Evolutionary conservation across 37 sponge, comb jelly and placozoan species (phyloP).

Genomic region (Geodia barretti): DNA sequence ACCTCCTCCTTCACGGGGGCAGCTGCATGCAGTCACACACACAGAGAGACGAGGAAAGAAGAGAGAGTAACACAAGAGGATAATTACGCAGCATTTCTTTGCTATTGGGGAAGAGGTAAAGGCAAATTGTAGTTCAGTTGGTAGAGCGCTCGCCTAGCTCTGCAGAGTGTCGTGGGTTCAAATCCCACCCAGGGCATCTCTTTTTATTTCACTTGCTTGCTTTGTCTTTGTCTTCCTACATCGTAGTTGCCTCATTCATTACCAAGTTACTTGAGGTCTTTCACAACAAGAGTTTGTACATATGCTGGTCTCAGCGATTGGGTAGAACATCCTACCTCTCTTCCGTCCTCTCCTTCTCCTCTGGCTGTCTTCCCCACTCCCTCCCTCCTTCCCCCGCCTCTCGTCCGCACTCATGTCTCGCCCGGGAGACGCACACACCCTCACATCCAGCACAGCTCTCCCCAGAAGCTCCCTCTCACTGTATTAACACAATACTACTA

Average conservation of each 20-base stretch:
- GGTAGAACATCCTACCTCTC: background rate
- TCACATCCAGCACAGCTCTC: constrained; percentile 32
- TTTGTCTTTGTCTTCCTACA: no score
- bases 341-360: background rate
- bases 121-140: no score
- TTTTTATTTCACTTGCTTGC: no score
- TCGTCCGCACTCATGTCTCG: constrained; percentile 50
- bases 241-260: background rate
- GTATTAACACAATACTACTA: no score
- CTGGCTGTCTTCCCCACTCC: background rate
- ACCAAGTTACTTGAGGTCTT: background rate
- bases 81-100: no score
- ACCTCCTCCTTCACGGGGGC: background rate
- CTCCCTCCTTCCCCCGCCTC: background rate
- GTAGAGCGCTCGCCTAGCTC: no score
- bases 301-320: background rate
- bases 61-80: constrained; percentile 6
- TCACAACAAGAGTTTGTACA: background rate
- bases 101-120: background rate
- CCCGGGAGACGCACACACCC: constrained; percentile 73
- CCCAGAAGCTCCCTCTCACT: constrained; percentile 20
- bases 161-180: no score
- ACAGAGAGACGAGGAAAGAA: background rate
- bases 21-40: background rate
- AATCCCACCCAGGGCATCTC: no score